Evolutionary conservation across 2,888 invertebrate genomes (phyloP), one percentile per base, ranked within the genome.

Genomic region (Drosophila planitibia): DNA sequence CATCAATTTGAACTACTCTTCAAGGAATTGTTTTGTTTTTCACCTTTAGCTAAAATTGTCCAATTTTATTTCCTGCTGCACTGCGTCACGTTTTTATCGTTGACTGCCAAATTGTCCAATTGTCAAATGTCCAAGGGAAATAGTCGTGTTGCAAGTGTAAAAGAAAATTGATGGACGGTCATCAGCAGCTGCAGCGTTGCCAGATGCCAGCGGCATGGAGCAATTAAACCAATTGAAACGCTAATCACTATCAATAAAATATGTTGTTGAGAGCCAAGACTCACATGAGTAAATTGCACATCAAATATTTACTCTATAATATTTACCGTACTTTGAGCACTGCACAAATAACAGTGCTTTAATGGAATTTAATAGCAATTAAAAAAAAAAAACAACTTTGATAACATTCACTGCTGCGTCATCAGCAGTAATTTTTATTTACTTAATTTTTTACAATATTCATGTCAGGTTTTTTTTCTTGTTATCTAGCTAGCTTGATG

Each of bases 401-500:
- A 80, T 71, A 76, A 53, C 55, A 19, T 25, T 7, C 10, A 41
- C 28, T 37, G n/a, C 28, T 25, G 28, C 25, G 25, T 25, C 25
- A 25, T 25, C 25, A 25, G 12, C 1, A 9, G 16, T 25, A 4
- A 25, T 25, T 25, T 3, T n/a, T 16, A 28, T 22, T 53, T 33
- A 2, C 2, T 16, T 19, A 9, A 22, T 6, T 19, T 37, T 67
- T 44, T 44, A 44, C 22, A 59, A 35, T 51, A 68, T 76, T 66
- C 47, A 19, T 53, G 16, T 47, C 62, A 66, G n/a, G 64, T 63
- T 63, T 52, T 52, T 52, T 47, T 52, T 47, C 30, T 22, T 22
- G 19, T 65, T 75, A 80, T 71, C 68, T 64, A 37, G 25, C 71
- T 59, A 30, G 30, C 19, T 79, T 61, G 25, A 78, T 53, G 39